phyloP scores from a whole-genome alignment of 1,140 invertebrate species.

The Oryctes rhinoceros region DNA sequence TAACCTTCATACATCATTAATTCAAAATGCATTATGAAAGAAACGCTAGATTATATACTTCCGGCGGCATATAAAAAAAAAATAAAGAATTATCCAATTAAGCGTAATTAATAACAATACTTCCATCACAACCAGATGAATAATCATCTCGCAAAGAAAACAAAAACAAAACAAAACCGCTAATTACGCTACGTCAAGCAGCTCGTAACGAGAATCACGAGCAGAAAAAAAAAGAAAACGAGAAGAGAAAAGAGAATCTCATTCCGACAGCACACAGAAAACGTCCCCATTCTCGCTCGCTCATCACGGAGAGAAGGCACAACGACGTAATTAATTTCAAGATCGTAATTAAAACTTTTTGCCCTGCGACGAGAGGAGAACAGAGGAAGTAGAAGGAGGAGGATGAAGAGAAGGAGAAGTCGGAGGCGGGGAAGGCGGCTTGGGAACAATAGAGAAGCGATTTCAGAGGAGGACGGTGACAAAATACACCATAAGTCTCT shows the following conservation, averaged over 20 bases:
- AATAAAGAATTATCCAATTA: neutral
- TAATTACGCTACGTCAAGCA: slow-evolving; percentile 20
- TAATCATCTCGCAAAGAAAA: neutral
- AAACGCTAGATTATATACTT: no score
- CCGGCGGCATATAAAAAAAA: no score
- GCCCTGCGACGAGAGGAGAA: neutral
- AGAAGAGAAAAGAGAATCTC: neutral
- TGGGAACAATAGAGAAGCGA: slow-evolving; percentile 33
- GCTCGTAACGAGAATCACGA: neutral
- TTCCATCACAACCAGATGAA: slow-evolving; percentile 18
- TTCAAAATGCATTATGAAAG: no score
- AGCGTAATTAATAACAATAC: slow-evolving; percentile 31
- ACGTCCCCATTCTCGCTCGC: neutral
- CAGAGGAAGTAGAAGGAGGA: neutral
- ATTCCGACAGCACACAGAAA: neutral
- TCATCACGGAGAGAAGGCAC: neutral
- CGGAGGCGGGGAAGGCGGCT: neutral
- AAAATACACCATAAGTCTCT: slow-evolving; percentile 53
- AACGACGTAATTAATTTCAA: slow-evolving; percentile 38
- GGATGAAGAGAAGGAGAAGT: neutral
- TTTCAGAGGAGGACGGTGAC: slow-evolving; percentile 41
- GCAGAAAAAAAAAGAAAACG: neutral
- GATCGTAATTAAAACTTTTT: slow-evolving; percentile 38
- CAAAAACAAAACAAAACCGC: slow-evolving; percentile 21
- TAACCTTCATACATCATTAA: no score